Conservation (phyloP, 2,797 vertebrate species). For the Enteromius radiatus region DNA sequence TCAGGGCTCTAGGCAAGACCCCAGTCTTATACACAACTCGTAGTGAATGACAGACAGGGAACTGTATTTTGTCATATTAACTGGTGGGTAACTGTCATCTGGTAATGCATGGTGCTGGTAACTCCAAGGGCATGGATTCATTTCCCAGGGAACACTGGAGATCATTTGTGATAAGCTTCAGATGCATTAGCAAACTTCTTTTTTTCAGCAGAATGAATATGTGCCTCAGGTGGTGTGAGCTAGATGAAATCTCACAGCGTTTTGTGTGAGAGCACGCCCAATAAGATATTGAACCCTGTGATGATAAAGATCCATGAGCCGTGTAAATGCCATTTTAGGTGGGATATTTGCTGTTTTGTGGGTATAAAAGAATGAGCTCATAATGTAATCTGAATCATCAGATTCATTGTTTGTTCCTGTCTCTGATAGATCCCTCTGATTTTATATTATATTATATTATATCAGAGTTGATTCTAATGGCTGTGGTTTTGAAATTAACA, state of each 20-base stretch:
- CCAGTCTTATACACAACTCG: no score
- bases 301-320: constrained; percentile 29
- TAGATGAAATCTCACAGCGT: constrained; percentile 28
- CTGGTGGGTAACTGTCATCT: neutral
- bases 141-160: neutral
- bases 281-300: constrained; percentile 42
- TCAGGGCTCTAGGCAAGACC: no score
- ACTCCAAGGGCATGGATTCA: neutral
- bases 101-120: neutral
- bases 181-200: constrained; percentile 28
- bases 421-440: neutral
- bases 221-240: constrained; percentile 31
- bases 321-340: constrained; percentile 32
- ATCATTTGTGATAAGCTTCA: constrained; percentile 9
- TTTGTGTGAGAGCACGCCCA: constrained; percentile 33
- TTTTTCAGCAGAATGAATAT: constrained; percentile 11
- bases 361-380: constrained; percentile 1
- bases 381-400: constrained; percentile 24
- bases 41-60: neutral
- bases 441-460: no score
- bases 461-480: neutral
- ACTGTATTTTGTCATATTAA: neutral
- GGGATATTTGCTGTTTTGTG: constrained; percentile 17
- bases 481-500: neutral
- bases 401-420: constrained; percentile 7